Evolutionary conservation across 2,113 vertebrate genomes (phyloP).

Genomic region (Cyprinodon variegatus): DNA sequence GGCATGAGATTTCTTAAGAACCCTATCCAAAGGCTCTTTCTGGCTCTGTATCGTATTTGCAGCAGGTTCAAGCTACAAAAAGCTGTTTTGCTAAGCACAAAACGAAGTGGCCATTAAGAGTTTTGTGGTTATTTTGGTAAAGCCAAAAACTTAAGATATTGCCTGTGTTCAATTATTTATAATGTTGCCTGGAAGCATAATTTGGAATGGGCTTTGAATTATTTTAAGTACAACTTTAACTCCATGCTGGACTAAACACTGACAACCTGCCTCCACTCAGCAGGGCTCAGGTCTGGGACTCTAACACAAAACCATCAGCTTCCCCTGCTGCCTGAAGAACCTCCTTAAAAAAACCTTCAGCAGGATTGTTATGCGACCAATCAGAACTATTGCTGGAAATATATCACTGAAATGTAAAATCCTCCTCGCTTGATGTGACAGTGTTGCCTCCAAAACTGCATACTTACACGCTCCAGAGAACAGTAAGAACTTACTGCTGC

Average conservation of each 20-base stretch:
- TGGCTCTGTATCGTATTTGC: too few species aligned
- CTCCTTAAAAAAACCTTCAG: neutral
- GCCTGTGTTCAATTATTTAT: too few species aligned
- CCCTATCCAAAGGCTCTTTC: too few species aligned
- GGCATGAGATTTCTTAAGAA: too few species aligned
- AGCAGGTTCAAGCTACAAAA: too few species aligned
- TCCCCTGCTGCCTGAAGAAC: neutral
- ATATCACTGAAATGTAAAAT: conserved; percentile 5
- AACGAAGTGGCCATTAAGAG: too few species aligned
- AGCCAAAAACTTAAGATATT: too few species aligned
- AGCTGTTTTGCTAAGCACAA: too few species aligned
- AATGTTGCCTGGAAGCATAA: too few species aligned
- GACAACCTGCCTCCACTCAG: neutral
- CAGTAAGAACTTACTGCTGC: conserved; percentile 50
- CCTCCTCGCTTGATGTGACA: conserved; percentile 15
- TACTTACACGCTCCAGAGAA: conserved; percentile 45
- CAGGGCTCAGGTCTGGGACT: conserved; percentile 13
- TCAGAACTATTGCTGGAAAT: conserved; percentile 15
- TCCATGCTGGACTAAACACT: neutral
- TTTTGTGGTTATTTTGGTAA: too few species aligned
- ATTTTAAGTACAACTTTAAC: too few species aligned
- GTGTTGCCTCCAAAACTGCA: conserved; percentile 29
- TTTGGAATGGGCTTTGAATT: too few species aligned
- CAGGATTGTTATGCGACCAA: neutral
- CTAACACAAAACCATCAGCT: conserved; percentile 23